Conservation (phyloP, 2,797 vertebrate genomes). For the Enteromius mattozi region DNA sequence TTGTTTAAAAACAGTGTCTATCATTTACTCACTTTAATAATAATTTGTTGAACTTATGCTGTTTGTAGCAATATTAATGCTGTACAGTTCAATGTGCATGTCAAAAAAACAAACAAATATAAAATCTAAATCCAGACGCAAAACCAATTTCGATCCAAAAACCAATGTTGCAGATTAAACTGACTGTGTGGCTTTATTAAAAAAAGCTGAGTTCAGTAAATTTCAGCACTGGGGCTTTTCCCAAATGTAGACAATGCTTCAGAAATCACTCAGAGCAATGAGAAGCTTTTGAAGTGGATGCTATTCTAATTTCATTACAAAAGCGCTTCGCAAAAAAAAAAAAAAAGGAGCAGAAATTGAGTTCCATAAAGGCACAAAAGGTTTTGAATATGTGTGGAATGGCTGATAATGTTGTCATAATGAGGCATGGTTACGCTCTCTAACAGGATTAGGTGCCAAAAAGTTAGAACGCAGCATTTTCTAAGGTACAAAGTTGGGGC, state of each 20-base stretch:
- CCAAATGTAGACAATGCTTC: slow-evolving; percentile 16
- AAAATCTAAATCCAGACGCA: background rate
- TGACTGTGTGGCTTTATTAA: slow-evolving; percentile 1
- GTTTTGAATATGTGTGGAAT: slow-evolving; percentile 58
- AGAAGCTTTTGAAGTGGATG: slow-evolving; percentile 51
- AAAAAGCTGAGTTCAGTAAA: slow-evolving; percentile 15
- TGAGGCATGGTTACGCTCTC: slow-evolving; percentile 56
- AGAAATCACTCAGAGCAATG: slow-evolving; percentile 27
- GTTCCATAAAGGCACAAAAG: slow-evolving; percentile 49
- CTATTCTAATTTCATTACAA: slow-evolving; percentile 38
- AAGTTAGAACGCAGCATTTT: slow-evolving; percentile 60
- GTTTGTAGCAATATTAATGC: background rate
- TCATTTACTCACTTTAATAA: no score
- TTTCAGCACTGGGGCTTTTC: slow-evolving; percentile 1
- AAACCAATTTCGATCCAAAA: background rate
- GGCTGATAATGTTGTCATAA: slow-evolving; percentile 66
- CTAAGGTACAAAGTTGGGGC: slow-evolving; percentile 45
- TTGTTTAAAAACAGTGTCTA: no score
- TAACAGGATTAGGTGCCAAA: slow-evolving; percentile 66
- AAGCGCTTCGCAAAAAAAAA: slow-evolving; percentile 21
- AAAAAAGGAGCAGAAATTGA: slow-evolving; percentile 49
- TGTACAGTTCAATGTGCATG: background rate
- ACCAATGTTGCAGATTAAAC: no score
- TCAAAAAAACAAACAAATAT: background rate
- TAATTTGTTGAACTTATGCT: background rate